A percentile compares a stretch with the other conserved stretches of the same genome.
These are phyloP conservation scores for Salminus brasiliensis DNA, from an alignment of 2,113 vertebrate species.

Conservation along the genomic window DNA sequence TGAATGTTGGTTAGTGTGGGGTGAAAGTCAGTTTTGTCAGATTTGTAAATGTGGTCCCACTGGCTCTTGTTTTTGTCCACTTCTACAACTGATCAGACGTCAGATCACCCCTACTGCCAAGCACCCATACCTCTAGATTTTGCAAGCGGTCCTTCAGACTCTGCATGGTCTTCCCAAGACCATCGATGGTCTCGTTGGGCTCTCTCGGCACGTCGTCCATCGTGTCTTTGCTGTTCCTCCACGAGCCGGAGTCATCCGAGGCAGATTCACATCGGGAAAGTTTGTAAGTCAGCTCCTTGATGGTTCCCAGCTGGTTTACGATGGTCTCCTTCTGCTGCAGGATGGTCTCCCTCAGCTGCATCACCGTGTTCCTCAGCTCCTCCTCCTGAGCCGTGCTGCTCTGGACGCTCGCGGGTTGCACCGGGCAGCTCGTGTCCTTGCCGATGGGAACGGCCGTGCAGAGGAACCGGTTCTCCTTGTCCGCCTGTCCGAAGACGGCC, in stretches of 20 bases:
- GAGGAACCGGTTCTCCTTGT: constrained; percentile 85
- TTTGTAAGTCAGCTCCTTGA: constrained; percentile 92
- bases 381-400: constrained; percentile 81
- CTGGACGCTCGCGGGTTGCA: constrained; percentile 78
- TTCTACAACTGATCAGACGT: no score
- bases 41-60: no score
- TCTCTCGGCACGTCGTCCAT: constrained; percentile 96
- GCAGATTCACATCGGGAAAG: constrained; percentile 86
- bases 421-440: constrained; percentile 79
- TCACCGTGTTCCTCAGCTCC: constrained; percentile 86
- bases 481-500: constrained; percentile 63
- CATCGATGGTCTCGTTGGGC: constrained; percentile 87
- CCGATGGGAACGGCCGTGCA: constrained; percentile 86
- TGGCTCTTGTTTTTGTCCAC: no score
- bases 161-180: constrained; percentile 92
- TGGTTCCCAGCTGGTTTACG: constrained; percentile 86
- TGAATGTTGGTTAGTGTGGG: no score
- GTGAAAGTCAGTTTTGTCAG: no score
- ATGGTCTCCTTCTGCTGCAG: constrained; percentile 94
- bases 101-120: no score
- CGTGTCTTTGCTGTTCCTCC: constrained; percentile 85
- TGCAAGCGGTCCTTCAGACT: constrained; percentile 92
- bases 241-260: constrained; percentile 63
- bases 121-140: constrained; percentile 85
- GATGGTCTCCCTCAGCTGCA: constrained; percentile 93